These are phyloP conservation scores for Schizaphis graminum DNA, from an alignment of 2,888 invertebrate species.

Conservation along the genomic window DNA sequence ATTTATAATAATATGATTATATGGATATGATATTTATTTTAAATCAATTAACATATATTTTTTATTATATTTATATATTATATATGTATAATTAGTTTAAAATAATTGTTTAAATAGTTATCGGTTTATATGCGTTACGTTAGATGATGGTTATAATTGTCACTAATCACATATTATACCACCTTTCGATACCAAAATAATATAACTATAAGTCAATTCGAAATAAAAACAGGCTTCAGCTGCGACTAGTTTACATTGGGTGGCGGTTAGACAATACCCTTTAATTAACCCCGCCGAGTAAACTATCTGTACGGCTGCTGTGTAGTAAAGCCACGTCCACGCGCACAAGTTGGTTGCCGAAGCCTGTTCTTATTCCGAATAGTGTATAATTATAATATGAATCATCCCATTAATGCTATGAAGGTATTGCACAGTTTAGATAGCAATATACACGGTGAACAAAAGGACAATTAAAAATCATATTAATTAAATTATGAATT, in stretches of 20 bases:
- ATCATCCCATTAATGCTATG: background rate
- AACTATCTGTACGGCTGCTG: no score
- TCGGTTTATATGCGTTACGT: background rate
- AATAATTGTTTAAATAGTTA: background rate
- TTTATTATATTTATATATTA: background rate
- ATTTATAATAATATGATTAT: background rate
- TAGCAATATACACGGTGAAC: background rate
- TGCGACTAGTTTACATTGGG: no score
- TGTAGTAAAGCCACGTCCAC: no score
- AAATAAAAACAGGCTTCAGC: no score
- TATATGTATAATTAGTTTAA: background rate
- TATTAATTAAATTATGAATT: background rate
- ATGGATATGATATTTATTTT: background rate
- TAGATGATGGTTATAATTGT: background rate
- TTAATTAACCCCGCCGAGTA: no score
- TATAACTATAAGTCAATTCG: background rate
- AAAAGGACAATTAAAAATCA: background rate
- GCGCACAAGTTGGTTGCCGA: no score
- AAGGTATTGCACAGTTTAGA: background rate
- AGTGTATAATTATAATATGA: background rate
- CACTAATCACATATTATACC: background rate
- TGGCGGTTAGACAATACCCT: no score
- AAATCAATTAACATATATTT: background rate
- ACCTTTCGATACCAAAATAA: background rate
- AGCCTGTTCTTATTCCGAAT: no score